A percentile compares a stretch with the other conserved stretches of the same genome.
Conservation (phyloP, 2,888 invertebrate genomes). For the Nymphalis urticae region DNA sequence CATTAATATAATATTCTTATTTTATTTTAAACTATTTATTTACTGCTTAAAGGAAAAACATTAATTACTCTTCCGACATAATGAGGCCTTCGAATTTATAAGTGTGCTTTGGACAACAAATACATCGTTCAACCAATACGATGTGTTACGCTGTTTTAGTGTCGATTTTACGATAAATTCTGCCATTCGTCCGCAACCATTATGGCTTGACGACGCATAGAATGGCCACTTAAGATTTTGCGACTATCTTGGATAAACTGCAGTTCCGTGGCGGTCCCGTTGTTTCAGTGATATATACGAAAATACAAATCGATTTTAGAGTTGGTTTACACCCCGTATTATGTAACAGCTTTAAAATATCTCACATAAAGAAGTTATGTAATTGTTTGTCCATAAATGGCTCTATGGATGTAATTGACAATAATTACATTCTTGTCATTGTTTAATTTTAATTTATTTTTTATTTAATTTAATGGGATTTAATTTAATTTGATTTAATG, state of each 20-base stretch:
- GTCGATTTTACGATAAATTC: slow-evolving; percentile 77
- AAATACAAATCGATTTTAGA: slow-evolving; percentile 19
- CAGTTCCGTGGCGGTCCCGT: slow-evolving; percentile 49
- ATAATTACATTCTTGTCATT: too few relatives aligned
- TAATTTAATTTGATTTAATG: too few relatives aligned
- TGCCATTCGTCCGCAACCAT: slow-evolving; percentile 67
- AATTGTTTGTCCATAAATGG: neutral
- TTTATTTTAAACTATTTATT: neutral
- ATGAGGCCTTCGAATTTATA: neutral
- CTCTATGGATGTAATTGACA: neutral
- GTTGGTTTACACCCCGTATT: neutral
- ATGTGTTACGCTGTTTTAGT: slow-evolving; percentile 70
- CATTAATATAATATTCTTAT: too few relatives aligned
- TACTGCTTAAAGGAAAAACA: neutral
- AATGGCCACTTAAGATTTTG: slow-evolving; percentile 69
- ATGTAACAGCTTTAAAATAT: neutral
- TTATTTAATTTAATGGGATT: too few relatives aligned
- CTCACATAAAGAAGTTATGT: neutral
- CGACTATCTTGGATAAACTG: slow-evolving; percentile 58
- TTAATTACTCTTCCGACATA: neutral
- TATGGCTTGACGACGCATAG: slow-evolving; percentile 65
- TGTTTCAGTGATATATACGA: slow-evolving; percentile 18
- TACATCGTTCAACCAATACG: slow-evolving; percentile 52
- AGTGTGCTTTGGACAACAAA: slow-evolving; percentile 10
- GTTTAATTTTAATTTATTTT: too few relatives aligned